A percentile compares a stretch with the other conserved stretches of the same genome.
Evolutionary conservation across 1,140 invertebrate genomes (phyloP).

Genomic region (Pectinophora gossypiella): DNA sequence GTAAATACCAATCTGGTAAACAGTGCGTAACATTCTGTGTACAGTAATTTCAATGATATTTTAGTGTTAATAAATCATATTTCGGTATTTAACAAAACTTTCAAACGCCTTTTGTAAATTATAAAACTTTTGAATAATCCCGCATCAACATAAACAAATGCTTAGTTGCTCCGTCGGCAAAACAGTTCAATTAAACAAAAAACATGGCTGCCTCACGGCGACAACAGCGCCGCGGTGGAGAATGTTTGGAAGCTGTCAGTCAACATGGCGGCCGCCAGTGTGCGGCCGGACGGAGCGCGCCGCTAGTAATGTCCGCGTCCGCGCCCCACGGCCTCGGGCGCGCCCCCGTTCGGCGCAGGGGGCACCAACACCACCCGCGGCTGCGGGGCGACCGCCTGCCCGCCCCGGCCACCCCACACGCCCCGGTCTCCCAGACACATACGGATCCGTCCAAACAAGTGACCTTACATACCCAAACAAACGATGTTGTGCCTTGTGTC

Average conservation of each 20-base stretch:
- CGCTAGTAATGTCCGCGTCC: constrained; percentile 66
- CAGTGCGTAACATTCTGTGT: too few species aligned
- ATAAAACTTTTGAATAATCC: constrained; percentile 29
- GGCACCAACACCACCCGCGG: constrained; percentile 86
- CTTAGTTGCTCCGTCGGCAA: constrained; percentile 40
- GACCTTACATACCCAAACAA: constrained; percentile 71
- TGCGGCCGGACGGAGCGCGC: constrained; percentile 76
- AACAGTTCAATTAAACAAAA: constrained; percentile 48
- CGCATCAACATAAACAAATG: constrained; percentile 29
- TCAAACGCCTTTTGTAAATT: too few species aligned
- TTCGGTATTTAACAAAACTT: too few species aligned
- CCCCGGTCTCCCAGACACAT: constrained; percentile 62
- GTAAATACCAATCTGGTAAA: too few species aligned
- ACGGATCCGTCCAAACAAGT: constrained; percentile 78
- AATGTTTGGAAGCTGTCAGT: constrained; percentile 50
- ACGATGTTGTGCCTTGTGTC: constrained; percentile 73
- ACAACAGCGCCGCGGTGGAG: constrained; percentile 63
- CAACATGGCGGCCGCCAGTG: constrained; percentile 73
- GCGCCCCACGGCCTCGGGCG: constrained; percentile 76
- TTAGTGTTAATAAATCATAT: too few species aligned
- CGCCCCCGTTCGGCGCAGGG: constrained; percentile 80
- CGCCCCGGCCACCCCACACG: too few species aligned
- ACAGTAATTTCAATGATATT: too few species aligned
- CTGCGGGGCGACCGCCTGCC: constrained; percentile 68
- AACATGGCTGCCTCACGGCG: constrained; percentile 46